A percentile compares a stretch with the other conserved stretches of the same genome.
Evolutionary conservation across 2,797 vertebrate species (phyloP).

Genomic region (Decapterus maruadsi): DNA sequence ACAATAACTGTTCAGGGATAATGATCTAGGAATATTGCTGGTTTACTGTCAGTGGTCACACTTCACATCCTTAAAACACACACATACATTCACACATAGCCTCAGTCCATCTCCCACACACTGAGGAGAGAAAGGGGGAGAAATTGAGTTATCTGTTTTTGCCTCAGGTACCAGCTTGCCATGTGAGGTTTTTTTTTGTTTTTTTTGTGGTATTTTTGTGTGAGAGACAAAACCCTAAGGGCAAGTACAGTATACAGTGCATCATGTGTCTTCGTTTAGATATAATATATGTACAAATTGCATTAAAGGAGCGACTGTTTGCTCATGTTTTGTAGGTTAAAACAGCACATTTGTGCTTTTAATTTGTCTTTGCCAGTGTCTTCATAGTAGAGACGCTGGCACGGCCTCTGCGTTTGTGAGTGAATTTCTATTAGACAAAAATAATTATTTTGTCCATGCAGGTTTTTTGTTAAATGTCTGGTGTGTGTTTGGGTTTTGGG

Average conservation of each 20-base stretch:
- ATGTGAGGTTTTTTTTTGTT: slow-evolving; percentile 17
- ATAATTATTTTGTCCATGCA: neutral
- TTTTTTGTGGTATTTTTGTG: slow-evolving; percentile 4
- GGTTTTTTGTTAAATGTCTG: neutral
- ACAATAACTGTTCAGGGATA: neutral
- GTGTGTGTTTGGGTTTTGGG: slow-evolving; percentile 5
- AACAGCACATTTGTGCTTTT: neutral
- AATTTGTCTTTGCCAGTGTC: neutral
- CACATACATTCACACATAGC: slow-evolving; percentile 19
- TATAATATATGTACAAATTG: neutral
- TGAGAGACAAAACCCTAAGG: slow-evolving; percentile 20
- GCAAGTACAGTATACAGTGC: neutral
- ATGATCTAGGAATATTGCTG: neutral
- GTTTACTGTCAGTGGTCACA: neutral
- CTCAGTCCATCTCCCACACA: slow-evolving; percentile 50
- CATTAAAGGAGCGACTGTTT: neutral
- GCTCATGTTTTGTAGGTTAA: neutral
- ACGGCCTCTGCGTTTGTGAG: too few relatives aligned
- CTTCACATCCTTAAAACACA: slow-evolving; percentile 13
- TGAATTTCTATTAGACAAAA: neutral
- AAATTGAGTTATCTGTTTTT: slow-evolving; percentile 31
- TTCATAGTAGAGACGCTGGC: too few relatives aligned
- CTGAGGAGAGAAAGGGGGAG: slow-evolving; percentile 22
- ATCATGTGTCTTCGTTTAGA: neutral
- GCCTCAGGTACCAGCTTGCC: slow-evolving; percentile 42